phyloP scores from a whole-genome alignment of 2,888 invertebrate genomes.

The Mantis religiosa region DNA sequence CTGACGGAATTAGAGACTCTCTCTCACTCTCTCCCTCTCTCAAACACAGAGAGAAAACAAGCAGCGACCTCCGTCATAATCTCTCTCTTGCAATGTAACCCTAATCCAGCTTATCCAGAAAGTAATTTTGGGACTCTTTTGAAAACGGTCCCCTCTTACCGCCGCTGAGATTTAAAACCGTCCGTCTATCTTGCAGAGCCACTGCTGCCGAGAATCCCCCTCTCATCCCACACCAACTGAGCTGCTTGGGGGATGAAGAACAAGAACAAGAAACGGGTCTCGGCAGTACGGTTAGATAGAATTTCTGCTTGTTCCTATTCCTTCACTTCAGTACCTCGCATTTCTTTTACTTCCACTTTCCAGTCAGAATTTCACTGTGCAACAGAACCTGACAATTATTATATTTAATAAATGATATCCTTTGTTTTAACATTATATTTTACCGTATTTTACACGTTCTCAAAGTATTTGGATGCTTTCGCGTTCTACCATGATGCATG shows the following conservation, averaged over 20 bases:
- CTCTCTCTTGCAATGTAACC: slow-evolving; percentile 31
- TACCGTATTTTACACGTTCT: no score
- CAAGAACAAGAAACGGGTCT: not conserved
- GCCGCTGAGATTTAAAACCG: slow-evolving; percentile 19
- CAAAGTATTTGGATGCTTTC: no score
- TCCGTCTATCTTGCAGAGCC: slow-evolving; percentile 25
- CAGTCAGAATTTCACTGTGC: not conserved
- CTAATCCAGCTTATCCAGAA: slow-evolving; percentile 38
- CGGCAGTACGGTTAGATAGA: not conserved
- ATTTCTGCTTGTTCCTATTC: not conserved
- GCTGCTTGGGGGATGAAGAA: not conserved
- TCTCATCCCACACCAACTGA: not conserved
- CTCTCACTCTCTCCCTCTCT: not conserved
- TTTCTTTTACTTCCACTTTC: not conserved
- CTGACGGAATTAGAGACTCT: not conserved
- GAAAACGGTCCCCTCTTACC: slow-evolving; percentile 31
- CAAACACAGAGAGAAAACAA: slow-evolving; percentile 7
- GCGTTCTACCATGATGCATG: no score
- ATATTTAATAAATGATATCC: no score
- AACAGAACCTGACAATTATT: no score
- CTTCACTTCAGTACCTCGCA: not conserved
- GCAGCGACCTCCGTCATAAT: slow-evolving; percentile 28
- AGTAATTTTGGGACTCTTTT: slow-evolving; percentile 39
- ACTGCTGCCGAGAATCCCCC: not conserved
- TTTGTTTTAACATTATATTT: no score